Conservation (phyloP, 92 coral and sea anemone species). For the Parazoanthus darwini region DNA sequence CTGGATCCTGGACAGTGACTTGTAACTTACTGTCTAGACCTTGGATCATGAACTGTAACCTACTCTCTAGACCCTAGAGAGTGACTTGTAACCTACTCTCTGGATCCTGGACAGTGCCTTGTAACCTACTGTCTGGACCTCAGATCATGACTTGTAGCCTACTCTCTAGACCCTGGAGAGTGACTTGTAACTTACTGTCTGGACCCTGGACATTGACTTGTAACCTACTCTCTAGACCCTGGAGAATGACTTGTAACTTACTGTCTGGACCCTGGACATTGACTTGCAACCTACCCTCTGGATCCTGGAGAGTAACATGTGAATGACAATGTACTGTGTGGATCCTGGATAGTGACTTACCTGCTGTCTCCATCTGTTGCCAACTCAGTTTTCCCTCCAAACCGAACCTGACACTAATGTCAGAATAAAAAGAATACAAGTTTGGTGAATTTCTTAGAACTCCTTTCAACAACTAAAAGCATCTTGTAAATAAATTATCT, state of each 20-base stretch:
- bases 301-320: not conserved
- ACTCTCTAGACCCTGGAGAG: not conserved
- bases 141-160: not conserved
- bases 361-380: slow-evolving; percentile 97
- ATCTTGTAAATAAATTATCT: not conserved
- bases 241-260: not conserved
- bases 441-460: not conserved
- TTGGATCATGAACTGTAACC: too few relatives aligned
- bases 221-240: too few relatives aligned
- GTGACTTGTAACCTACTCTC: too few relatives aligned
- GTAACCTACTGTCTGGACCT: too few relatives aligned
- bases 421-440: not conserved
- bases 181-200: not conserved
- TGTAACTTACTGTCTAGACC: too few relatives aligned
- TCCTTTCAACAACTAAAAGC: not conserved
- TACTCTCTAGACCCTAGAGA: too few relatives aligned
- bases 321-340: not conserved
- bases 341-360: slow-evolving; percentile 37
- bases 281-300: not conserved
- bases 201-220: not conserved
- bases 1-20: not conserved
- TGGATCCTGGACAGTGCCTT: too few relatives aligned
- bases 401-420: slow-evolving; percentile 91
- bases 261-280: not conserved
- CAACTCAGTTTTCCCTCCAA: slow-evolving; percentile 97